These are phyloP conservation scores for Carassius auratus DNA, from an alignment of 2,113 vertebrate species.

Conservation along the genomic window DNA sequence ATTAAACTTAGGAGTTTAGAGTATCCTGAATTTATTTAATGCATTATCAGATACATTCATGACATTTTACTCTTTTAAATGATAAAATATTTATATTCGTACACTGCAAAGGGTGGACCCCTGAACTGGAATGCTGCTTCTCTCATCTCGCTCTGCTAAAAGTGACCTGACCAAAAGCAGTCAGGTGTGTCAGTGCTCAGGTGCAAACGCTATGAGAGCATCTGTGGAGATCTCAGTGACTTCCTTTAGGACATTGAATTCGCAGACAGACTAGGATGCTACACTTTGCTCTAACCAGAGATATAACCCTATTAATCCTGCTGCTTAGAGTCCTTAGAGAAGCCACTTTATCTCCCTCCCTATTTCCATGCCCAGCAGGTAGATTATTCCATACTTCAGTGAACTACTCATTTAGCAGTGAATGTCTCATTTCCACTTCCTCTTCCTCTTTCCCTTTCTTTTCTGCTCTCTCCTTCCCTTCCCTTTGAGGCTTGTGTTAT, in stretches of 20 bases:
- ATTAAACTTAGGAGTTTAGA: too few relatives aligned
- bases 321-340: slow-evolving; percentile 17
- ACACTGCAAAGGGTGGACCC: not conserved
- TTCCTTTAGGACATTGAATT: slow-evolving; percentile 5
- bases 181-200: not conserved
- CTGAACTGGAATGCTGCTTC: not conserved
- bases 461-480: slow-evolving; percentile 12
- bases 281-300: not conserved
- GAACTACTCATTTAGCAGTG: slow-evolving; percentile 26
- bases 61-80: too few relatives aligned
- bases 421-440: slow-evolving; percentile 21
- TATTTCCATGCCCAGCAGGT: slow-evolving; percentile 33
- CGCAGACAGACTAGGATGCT: not conserved
- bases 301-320: slow-evolving; percentile 36
- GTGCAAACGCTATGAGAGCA: not conserved
- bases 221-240: not conserved
- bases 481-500: slow-evolving; percentile 8
- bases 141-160: not conserved
- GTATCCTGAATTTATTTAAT: too few relatives aligned
- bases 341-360: slow-evolving; percentile 23
- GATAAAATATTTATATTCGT: too few relatives aligned
- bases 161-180: not conserved
- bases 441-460: slow-evolving; percentile 17
- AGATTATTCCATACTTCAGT: slow-evolving; percentile 31
- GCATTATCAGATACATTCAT: too few relatives aligned